Evolutionary conservation across 2,797 vertebrate species (phyloP), one percentile per base, ranked within the genome.

Genomic region (Syndactyla subalaris): DNA sequence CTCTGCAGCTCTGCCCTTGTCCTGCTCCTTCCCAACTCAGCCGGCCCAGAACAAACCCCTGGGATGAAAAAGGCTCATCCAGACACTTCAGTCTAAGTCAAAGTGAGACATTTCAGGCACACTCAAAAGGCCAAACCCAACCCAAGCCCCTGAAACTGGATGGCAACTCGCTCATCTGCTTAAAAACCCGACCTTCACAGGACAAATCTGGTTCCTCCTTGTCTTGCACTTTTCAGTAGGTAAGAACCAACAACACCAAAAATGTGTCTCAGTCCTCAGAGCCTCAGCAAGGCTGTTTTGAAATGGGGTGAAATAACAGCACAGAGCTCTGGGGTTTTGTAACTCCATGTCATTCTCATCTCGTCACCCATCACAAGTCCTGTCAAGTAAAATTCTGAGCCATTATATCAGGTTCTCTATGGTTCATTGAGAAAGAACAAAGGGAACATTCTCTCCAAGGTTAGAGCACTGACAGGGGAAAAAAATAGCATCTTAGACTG

Each of bases 391-490:
- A 93, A 92, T 85, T 84, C 73, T 72, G n/a, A 96, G 76, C 85
- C 55, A 84, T 94, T 97, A 78, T 54, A 61, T 91, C 87, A 96
- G 94, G 92, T 91, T 94, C 67, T 94, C 66, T 95, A 62, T 89
- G 92, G 95, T 94, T 96, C 95, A 84, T 76, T 94, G 92, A 96
- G 89, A 93, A 94, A 91, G 92, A 97, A 96, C 96, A 96, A 97
- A 97, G 89, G 59, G 41, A 93, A 94, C 91, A 90, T 96, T 97
- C 92, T 97, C 74, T 88, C 82, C 79, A 73, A 95, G 91, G 95
- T 91, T 95, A 67, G 54, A 90, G 67, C 55, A 83, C 54, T 86
- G 93, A 84, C 72, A 38, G 43, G 73, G 39, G 24, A 2, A 6
- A 41, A 48, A 93, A 91, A 68, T 22, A 87, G 36, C 38, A 30